These are phyloP conservation scores for Onychorhynchus coronatus DNA, from an alignment of 2,113 vertebrate species.

Conservation along the genomic window DNA sequence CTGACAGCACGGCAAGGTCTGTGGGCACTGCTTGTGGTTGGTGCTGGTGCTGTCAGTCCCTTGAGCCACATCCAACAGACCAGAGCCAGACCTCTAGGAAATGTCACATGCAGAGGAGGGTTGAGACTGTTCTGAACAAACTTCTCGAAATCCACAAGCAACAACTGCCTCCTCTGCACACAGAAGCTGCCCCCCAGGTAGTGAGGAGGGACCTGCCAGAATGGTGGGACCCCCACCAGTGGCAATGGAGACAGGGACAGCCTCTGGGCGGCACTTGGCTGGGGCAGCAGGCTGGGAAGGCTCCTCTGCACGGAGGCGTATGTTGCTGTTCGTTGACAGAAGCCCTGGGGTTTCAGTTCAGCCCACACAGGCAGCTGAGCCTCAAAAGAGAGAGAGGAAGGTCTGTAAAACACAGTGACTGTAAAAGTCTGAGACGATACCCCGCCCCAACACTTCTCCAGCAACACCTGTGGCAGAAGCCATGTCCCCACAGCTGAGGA, in stretches of 20 bases:
- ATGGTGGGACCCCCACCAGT: rapidly evolving
- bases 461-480: rapidly evolving
- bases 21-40: rapidly evolving
- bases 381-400: background rate
- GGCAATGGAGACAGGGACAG: background rate
- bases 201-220: background rate
- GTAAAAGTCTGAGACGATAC: background rate
- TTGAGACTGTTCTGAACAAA: background rate
- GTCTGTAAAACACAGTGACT: rapidly evolving
- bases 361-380: background rate
- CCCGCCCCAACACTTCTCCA: rapidly evolving
- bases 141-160: background rate
- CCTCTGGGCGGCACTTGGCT: background rate
- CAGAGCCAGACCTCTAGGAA: background rate
- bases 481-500: rapidly evolving
- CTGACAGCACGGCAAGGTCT: background rate
- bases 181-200: rapidly evolving
- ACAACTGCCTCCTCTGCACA: rapidly evolving
- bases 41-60: background rate
- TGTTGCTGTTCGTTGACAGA: background rate
- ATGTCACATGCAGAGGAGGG: background rate
- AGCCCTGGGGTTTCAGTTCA: background rate
- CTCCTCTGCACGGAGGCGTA: background rate
- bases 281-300: background rate
- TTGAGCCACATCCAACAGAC: rapidly evolving